phyloP scores from a whole-genome alignment of 2,888 invertebrate species.

The Melanostoma mellinum region DNA sequence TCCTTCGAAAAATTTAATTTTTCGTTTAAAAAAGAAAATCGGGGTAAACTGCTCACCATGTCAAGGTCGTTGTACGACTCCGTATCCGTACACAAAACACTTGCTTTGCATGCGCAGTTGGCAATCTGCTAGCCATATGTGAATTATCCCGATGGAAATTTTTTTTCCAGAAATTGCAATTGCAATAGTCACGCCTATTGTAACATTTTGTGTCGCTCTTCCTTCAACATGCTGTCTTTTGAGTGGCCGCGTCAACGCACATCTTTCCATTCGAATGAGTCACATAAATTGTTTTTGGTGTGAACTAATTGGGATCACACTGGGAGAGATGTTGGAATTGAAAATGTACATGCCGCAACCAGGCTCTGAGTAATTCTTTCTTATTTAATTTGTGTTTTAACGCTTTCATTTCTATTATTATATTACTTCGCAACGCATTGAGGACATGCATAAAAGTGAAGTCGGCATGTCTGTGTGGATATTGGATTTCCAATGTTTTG shows the following conservation, averaged over 20 bases:
- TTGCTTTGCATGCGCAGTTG: neutral
- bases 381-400: conserved; percentile 20
- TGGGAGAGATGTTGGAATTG: conserved; percentile 25
- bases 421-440: conserved; percentile 8
- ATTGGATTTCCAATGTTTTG: conserved; percentile 31
- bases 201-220: conserved; percentile 51
- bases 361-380: conserved; percentile 42
- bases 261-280: conserved; percentile 23
- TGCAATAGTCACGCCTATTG: conserved; percentile 66
- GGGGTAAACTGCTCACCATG: conserved; percentile 45
- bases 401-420: conserved; percentile 41
- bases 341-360: neutral
- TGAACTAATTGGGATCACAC: conserved; percentile 63
- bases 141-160: conserved; percentile 29
- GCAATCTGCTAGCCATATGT: conserved; percentile 61
- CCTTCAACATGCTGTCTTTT: conserved; percentile 16
- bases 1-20: too few species aligned
- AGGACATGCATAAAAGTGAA: neutral
- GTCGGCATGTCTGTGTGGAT: conserved; percentile 27
- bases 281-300: conserved; percentile 49
- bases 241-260: conserved; percentile 1
- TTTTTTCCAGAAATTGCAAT: conserved; percentile 65
- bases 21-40: conserved; percentile 2
- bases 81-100: neutral
- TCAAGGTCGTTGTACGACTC: conserved; percentile 51